phyloP scores from a whole-genome alignment of 2,797 vertebrate genomes.

The Limnodromus scolopaceus region DNA sequence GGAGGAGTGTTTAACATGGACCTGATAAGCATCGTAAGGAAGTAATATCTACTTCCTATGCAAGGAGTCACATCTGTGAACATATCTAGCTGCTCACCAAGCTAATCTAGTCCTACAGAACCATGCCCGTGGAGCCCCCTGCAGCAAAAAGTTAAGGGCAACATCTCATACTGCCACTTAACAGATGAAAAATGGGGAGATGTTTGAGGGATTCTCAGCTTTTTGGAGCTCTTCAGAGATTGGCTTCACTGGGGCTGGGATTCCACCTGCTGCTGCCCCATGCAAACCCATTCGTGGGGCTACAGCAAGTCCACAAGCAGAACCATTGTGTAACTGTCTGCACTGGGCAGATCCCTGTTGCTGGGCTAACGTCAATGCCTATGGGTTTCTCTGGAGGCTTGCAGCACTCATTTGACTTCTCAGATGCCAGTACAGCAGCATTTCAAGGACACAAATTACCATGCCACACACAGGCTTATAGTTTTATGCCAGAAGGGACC shows the following conservation, averaged over 20 bases:
- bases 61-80: neutral
- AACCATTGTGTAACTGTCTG: neutral
- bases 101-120: neutral
- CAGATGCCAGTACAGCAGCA: neutral
- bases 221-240: neutral
- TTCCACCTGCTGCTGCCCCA: neutral
- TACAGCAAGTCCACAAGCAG: neutral
- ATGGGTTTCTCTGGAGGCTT: neutral
- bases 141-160: neutral
- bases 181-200: neutral
- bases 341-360: accelerated
- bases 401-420: neutral
- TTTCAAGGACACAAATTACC: neutral
- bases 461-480: neutral
- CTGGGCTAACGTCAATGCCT: neutral
- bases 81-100: neutral
- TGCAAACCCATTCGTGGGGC: neutral
- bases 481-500: neutral
- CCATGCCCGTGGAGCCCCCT: accelerated
- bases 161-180: neutral
- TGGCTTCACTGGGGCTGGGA: neutral
- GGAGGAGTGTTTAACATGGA: neutral
- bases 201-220: neutral
- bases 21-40: neutral
- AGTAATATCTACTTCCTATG: accelerated